A percentile compares a stretch with the other conserved stretches of the same genome.
Conservation (phyloP, 2,113 vertebrate species). For the Gavialis gangeticus region DNA sequence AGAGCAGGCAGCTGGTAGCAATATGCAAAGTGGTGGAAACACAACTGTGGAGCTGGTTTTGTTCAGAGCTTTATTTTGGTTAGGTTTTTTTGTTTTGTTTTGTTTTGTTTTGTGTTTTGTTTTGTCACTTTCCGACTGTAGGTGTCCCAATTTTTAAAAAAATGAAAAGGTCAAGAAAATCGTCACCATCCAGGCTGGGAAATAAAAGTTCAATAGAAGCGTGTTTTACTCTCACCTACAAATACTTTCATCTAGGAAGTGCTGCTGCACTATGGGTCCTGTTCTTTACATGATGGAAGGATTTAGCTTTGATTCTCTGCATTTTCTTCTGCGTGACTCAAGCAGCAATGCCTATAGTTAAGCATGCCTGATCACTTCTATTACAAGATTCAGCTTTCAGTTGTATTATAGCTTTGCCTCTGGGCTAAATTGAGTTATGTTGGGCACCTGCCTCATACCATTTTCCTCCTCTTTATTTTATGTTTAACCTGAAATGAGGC, state of each 20-base stretch:
- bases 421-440: background rate
- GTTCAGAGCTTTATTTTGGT: fast-evolving
- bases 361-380: background rate
- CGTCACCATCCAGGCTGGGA: fast-evolving
- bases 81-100: background rate
- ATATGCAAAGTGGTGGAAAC: background rate
- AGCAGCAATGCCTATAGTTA: background rate
- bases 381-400: background rate
- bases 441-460: background rate
- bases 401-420: background rate
- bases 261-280: background rate
- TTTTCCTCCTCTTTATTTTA: too few species aligned
- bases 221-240: background rate
- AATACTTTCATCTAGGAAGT: background rate
- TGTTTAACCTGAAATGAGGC: background rate
- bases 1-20: fast-evolving
- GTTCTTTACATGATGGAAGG: background rate
- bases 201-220: background rate
- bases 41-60: background rate
- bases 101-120: fast-evolving
- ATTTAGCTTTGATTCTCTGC: background rate
- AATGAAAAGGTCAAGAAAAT: background rate
- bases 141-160: background rate
- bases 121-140: background rate
- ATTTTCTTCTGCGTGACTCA: background rate